Evolutionary conservation across 1,140 invertebrate genomes (phyloP), one percentile per base, ranked within the genome.

Genomic region (Propsilocerus akamusi): DNA sequence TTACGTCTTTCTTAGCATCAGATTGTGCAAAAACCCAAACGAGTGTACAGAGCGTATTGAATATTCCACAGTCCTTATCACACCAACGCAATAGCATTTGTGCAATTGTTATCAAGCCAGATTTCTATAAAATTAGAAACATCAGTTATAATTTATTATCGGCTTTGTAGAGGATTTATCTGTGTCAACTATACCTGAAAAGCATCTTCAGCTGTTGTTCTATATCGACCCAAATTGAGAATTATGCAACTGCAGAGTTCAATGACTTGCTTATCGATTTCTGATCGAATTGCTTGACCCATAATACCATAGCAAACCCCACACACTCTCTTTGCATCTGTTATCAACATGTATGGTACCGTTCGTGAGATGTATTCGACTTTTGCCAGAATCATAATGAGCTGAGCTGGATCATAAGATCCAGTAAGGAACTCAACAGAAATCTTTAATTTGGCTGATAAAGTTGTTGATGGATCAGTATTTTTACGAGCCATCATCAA

Each of bases 1-100:
- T 59, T 60, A 75, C 74, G 63, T 63, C 57, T 55, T 63, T 67
- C 37, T 70, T 65, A 25, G 60, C 57, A n/a, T 71, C 62, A 48
- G 72, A 73, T 57, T 76, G 74, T 2, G 71, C 64, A 58, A 78
- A 77, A 12, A 79, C 59, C 76, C 76, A 80, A 24, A 79, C 58
- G 14, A 78, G 68, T 0, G 77, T 79, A 30, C 73, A 72, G 7
- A 79, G 57, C 14, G 72, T 71, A 50, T 73, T 71, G 50, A 78
- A 78, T 26, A 78, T 58, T 17, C 68, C 64, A 12, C 67, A 67
- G 53, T 78, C 74, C 53, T 76, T 78, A 51, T 76, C 76, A 56
- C 75, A 76, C 65, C 73, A 78, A 28, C 75, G 69, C 56, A 70
- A 58, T 67, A 79, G 67, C 57, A 75, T 65, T 49, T 65, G 63